Evolutionary conservation across 2,797 vertebrate genomes (phyloP), one percentile per base, ranked within the genome.

Genomic region (Bovichtus diacanthus): DNA sequence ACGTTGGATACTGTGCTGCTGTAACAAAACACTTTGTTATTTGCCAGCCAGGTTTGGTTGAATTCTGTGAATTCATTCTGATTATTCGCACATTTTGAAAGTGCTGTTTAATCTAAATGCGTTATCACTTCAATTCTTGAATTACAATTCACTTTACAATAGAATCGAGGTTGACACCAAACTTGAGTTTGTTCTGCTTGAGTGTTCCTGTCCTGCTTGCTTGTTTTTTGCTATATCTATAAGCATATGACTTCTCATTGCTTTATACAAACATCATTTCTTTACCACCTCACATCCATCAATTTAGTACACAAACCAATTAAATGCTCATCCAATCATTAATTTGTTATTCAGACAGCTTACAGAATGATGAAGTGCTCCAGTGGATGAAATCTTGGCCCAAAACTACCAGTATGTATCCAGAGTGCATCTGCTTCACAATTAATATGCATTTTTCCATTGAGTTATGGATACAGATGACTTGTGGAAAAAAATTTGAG

Each of bases 341-440:
- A 90, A 94, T 95, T 91, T 96, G 95, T 96, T 94, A 95, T 95
- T 94, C 95, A 96, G 95, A 96, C 95, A 95, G 93, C 86, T 89
- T 87, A 94, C 93, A 95, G 95, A 96, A 96, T 94, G 92, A 93
- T 60, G 93, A 95, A 92, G 95, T 96, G 94, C 93, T 96, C 94
- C 95, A 96, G 95, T 96, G 95, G 95, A 96, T 96, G 95, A 96
- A 95, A 95, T 94, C 95, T 91, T 96, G 95, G 95, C 95, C 95
- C 93, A 95, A 93, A 95, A 82, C 88, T 82, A 92, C 93, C 95
- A 95, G 95, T 96, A 96, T 96, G 95, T 96, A 96, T 96, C 81
- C 76, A 72, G 78, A 92, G 81, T 85, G 84, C 87, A 86, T 89
- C 84, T 85, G 74, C 70, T 78, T 89, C 85, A 88, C 74, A 74